Evolutionary conservation across 2,888 invertebrate species (phyloP).

Genomic region (Melinaea menophilus): DNA sequence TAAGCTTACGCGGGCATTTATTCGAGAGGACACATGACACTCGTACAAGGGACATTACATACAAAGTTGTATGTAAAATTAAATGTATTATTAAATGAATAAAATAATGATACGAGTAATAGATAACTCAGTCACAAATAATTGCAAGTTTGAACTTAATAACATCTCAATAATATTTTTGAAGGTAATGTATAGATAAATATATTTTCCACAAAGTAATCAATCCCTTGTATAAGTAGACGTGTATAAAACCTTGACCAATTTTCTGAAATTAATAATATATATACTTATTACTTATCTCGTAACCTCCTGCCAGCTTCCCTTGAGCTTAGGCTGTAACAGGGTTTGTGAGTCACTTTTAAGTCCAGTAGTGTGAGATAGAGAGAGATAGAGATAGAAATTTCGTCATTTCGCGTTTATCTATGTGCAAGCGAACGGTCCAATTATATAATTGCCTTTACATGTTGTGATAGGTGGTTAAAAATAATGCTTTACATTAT

Average conservation of each 20-base stretch:
- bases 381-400: constrained; percentile 17
- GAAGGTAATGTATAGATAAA: too few species aligned
- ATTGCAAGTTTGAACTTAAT: too few species aligned
- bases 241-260: constrained; percentile 1
- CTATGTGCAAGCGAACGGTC: constrained; percentile 72
- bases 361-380: constrained; percentile 19
- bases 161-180: too few species aligned
- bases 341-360: constrained; percentile 23
- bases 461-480: constrained; percentile 70
- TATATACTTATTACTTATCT: neutral
- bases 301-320: constrained; percentile 23
- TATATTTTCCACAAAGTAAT: too few species aligned
- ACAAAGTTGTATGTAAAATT: too few species aligned
- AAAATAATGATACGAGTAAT: too few species aligned
- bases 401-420: constrained; percentile 42
- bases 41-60: too few species aligned
- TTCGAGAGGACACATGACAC: neutral
- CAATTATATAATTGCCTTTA: constrained; percentile 71
- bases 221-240: constrained; percentile 2
- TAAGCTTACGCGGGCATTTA: neutral
- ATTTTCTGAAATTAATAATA: constrained; percentile 5
- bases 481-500: constrained; percentile 26
- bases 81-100: too few species aligned
- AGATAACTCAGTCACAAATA: too few species aligned
- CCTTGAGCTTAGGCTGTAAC: constrained; percentile 27